Percentiles rank a stretch among this genome's conserved stretches.
Evolutionary conservation across 2,797 vertebrate genomes (phyloP).

Genomic region (Coranthus polyacanthus): DNA sequence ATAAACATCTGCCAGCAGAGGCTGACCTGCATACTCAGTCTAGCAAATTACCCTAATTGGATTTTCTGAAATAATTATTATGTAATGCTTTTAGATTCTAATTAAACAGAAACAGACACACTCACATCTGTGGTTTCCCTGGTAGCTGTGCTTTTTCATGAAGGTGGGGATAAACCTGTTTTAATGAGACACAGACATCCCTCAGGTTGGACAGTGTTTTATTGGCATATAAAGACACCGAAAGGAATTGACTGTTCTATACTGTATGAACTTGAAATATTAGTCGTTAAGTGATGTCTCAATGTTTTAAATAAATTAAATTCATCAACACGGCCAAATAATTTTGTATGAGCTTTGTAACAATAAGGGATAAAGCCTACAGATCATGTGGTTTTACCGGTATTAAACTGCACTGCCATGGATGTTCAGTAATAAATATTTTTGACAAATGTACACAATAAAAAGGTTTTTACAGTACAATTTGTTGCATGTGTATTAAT

Average conservation of each 20-base stretch:
- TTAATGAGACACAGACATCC: constrained; percentile 43
- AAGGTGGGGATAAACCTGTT: constrained; percentile 5
- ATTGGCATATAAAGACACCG: constrained; percentile 55
- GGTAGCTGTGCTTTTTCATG: constrained; percentile 15
- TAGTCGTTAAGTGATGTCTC: not conserved
- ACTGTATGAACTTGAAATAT: constrained; percentile 25
- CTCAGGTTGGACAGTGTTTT: constrained; percentile 60
- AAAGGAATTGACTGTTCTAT: constrained; percentile 25
- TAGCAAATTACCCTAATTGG: constrained; percentile 72
- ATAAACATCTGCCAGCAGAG: constrained; percentile 67
- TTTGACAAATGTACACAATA: constrained; percentile 38
- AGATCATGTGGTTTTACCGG: not conserved
- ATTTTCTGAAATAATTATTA: constrained; percentile 49
- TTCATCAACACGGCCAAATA: constrained; percentile 23
- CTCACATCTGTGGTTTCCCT: constrained; percentile 27
- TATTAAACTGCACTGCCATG: not conserved
- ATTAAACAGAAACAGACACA: constrained; percentile 49
- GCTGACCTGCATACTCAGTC: constrained; percentile 55
- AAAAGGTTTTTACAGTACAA: not conserved
- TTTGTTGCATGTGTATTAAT: constrained; percentile 19
- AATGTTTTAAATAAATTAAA: constrained; percentile 62
- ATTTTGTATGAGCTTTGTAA: constrained; percentile 9
- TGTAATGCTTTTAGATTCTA: constrained; percentile 50
- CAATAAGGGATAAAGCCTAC: constrained; percentile 2
- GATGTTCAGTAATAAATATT: constrained; percentile 57